Base-by-base conservation (phyloP, 2,888 invertebrate genomes). In the Gymnocheta viridis region DNA sequence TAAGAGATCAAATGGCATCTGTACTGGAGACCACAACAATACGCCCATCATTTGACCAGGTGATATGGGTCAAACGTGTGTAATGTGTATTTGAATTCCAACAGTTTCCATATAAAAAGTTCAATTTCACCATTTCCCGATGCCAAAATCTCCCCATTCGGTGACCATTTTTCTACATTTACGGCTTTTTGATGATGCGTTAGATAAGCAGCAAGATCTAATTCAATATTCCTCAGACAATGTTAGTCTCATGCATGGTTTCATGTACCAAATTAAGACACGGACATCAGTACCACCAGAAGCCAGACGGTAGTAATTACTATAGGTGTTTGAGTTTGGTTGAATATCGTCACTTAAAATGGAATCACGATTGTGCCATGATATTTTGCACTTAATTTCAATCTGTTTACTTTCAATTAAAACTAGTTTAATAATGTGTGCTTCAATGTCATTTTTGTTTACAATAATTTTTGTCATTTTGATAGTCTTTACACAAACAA, bases 311-410 rank as follows among this genome's bases (percentile, higher is more conserved):
- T 95, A 94, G 78, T 93, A 91, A 56, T 88, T 91, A 62, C 93
- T 93, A 19, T n/a, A n/a, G n/a, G 27, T 38, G 24, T 62, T 77
- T 2, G 82, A 84, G 89, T 93, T 93, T 29, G 94, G 94, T 90
- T 97, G 97, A 89, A 98, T 94, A 92, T 98, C 97, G 24, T 97
- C 94, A 92, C 98, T 97, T 78, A 98, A 93, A 24, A 99, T 97
- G 2, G 99, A 99, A 91, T 98, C 98, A 84, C 98, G 94, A 90
- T 98, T 98, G 90, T 99, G 98, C 98, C 98, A 99, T 0, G 98
- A 98, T 89, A 99, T 98, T 79, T 96, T 95, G 88, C 98, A 97
- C 94, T 98, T 98, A 99, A 99, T 99, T n/a, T n/a, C n/a, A n/a
- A 70, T 51, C 88, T 56, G 17, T 24, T 22, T 47, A 9, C 17